phyloP scores from a whole-genome alignment of 2,888 invertebrate genomes.

The Protonemura montana region DNA sequence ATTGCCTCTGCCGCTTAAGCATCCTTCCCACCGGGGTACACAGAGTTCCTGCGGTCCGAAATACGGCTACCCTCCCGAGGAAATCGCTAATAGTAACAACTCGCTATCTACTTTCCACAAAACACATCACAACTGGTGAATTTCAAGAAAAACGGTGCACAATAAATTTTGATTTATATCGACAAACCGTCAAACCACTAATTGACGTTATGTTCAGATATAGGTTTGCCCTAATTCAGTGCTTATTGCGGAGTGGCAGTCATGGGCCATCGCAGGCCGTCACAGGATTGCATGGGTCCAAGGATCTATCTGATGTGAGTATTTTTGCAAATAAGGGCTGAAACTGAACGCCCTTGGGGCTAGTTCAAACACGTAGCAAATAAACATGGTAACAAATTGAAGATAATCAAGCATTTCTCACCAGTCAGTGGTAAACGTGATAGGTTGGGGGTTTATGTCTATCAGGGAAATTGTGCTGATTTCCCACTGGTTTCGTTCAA shows the following conservation, averaged over 20 bases:
- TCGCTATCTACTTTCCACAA: background rate
- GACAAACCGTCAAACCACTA: conserved; percentile 7
- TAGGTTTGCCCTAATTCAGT: background rate
- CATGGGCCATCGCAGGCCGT: no score
- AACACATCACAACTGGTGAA: conserved; percentile 1
- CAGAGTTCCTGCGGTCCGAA: background rate
- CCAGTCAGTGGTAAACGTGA: no score
- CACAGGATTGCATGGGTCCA: no score
- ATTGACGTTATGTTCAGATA: background rate
- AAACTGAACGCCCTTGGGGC: background rate
- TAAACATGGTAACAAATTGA: background rate
- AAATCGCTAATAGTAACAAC: background rate
- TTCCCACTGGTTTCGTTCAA: conserved; percentile 33
- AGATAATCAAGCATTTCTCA: background rate
- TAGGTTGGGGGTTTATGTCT: background rate
- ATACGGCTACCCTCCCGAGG: background rate
- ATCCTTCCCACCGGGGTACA: background rate
- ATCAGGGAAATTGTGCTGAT: conserved; percentile 2
- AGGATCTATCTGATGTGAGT: background rate
- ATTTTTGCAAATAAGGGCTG: background rate
- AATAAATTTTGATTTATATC: background rate
- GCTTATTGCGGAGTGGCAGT: background rate
- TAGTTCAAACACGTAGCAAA: background rate
- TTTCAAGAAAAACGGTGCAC: background rate
- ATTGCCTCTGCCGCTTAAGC: background rate